Base-by-base conservation (phyloP, 2,888 invertebrate species). In the Galerucella calmariensis region DNA sequence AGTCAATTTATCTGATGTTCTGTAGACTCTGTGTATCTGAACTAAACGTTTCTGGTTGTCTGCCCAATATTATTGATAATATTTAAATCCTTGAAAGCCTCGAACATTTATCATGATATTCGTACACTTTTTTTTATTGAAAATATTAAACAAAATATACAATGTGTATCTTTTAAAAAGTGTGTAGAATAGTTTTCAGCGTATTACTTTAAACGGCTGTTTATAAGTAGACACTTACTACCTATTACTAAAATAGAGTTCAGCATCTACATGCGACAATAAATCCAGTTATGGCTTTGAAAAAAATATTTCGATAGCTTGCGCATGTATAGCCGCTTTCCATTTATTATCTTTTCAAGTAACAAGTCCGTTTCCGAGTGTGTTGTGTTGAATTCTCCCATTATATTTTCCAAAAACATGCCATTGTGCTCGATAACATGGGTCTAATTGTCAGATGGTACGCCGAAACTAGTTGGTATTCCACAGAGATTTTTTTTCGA, bases 381-480 rank as follows among this genome's bases (percentile, higher is more conserved):
- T 70, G 73, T 77, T 75, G 70, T 76, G 74, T 76, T 61, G 71
- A 61, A 66, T 63, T 69, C 67, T 56, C 56, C 79, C 78, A 79
- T 79, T 79, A 79, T 79, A 75, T 75, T 77, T 77, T 67, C 78
- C 77, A 75, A 78, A 78, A 75, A 79, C 79, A 79, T 74, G 76
- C 77, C 77, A 79, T 78, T 77, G 79, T 77, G 74, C 56, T 77
- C 24, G 71, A 65, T 75, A 77, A 76, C 78, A 76, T 61, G 79
- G 74, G 72, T 79, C 77, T 77, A 78, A 79, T 78, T 79, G 79
- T 79, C 79, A 79, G 79, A 58, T 73, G 73, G 74, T 69, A 69
- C 12, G 35, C 71, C 75, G 67, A 67, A 67, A 74, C 74, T 77
- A 79, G 78, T 73, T 79, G 74, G 73, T 73, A 77, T 77, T 77